Percentiles rank a stretch among this genome's conserved stretches.
These are phyloP conservation scores for Pantherophis vulpinus DNA, from an alignment of 2,797 vertebrate species.

Conservation along the genomic window DNA sequence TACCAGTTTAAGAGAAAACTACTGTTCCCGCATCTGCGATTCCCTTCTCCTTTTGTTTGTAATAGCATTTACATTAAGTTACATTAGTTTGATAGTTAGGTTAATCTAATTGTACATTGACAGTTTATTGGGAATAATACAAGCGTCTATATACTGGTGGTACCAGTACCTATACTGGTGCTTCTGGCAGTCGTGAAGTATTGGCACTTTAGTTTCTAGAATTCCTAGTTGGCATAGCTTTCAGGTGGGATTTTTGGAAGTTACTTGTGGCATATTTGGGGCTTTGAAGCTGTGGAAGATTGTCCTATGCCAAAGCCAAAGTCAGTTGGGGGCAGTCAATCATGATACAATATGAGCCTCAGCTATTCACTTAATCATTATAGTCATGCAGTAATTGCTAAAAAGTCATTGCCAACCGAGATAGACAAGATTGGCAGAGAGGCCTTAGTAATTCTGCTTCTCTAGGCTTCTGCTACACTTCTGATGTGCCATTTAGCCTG, in stretches of 20 bases:
- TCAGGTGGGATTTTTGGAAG: background rate
- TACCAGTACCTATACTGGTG: background rate
- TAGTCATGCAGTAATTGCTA: background rate
- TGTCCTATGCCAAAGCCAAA: background rate
- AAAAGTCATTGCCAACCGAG: background rate
- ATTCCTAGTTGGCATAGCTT: background rate
- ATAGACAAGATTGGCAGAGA: background rate
- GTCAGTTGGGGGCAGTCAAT: background rate
- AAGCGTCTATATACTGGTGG: background rate
- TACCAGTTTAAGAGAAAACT: background rate
- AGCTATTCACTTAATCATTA: background rate
- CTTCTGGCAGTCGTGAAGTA: background rate
- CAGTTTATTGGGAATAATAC: background rate
- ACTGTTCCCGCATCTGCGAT: background rate
- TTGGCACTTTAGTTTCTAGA: background rate
- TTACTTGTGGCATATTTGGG: background rate
- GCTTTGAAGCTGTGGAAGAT: background rate
- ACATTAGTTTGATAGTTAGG: background rate
- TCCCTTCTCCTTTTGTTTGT: background rate
- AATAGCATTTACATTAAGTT: background rate
- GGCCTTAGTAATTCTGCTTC: background rate
- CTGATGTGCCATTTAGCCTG: background rate
- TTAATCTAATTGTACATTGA: background rate
- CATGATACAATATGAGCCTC: background rate
- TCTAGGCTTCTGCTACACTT: background rate